Evolutionary conservation across 2,113 vertebrate species (phyloP), one percentile per base, ranked within the genome.

Genomic region (Dipodomys stephensi): DNA sequence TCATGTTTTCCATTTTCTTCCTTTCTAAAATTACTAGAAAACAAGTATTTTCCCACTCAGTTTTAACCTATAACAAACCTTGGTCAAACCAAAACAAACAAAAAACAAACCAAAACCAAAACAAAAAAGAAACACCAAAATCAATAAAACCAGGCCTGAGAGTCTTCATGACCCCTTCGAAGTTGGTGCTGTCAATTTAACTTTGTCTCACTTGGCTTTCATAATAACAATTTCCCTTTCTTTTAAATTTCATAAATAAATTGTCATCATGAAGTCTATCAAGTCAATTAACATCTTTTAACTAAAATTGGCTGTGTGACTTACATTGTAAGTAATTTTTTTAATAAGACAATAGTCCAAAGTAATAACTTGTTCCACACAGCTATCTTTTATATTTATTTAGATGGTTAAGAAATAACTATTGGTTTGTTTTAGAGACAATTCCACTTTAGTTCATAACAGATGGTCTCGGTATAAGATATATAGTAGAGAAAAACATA

Each of bases 321-420:
- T 68, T 86, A 16, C 28, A 87, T 35, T 19, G 32, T 80, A 90
- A 49, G 16, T 67, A 60, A 92, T 80, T 94, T 64, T 71, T 68
- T 83, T 83, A 68, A 83, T 11, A 69, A 96, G 64, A 89, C 44
- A 76, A 71, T 86, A 88, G 16, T 88, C 32, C 73, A 95, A 91
- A 83, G 68, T 25, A 93, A 95, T 32, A 93, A 77, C 81, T 92
- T 96, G 82, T 90, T 78, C 74, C 68, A 88, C 35, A 67, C 93
- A 19, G 6, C 53, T 88, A 83, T 65, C 20, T 83, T 83, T 68
- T 12, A 13, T 88, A 87, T 53, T 53, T 79, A 67, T 5, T n/a
- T 71, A 16, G n/a, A 1, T 93, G 30, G 53, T 88, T 95, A 78
- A 30, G 35, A 74, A 39, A 5, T 32, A 93, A 44, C 73, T 96